These are phyloP conservation scores for Sphaerodactylus townsendi DNA, from an alignment of 2,113 vertebrate genomes.

Conservation along the genomic window DNA sequence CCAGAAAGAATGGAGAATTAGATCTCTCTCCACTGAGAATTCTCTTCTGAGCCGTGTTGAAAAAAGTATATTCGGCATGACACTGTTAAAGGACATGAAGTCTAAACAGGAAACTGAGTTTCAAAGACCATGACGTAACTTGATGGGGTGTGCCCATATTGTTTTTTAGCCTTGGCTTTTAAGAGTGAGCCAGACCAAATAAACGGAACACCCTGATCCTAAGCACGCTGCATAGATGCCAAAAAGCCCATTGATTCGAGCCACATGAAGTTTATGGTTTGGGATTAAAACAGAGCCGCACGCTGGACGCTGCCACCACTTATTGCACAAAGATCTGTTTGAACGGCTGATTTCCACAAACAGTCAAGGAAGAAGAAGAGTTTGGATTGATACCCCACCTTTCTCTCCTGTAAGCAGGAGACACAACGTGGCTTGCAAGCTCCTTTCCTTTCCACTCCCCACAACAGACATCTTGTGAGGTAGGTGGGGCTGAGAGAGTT, in stretches of 20 bases:
- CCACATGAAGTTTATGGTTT: neutral
- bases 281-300: neutral
- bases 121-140: neutral
- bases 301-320: too few relatives aligned
- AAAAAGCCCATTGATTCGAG: neutral
- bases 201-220: neutral
- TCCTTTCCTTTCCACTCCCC: too few relatives aligned
- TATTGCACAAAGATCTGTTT: too few relatives aligned
- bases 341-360: too few relatives aligned
- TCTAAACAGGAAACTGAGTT: slow-evolving; percentile 13
- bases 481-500: too few relatives aligned
- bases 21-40: neutral
- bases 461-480: too few relatives aligned
- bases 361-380: too few relatives aligned
- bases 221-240: neutral
- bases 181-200: slow-evolving; percentile 5
- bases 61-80: neutral
- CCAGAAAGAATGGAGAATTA: neutral
- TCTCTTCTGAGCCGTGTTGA: neutral
- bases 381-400: too few relatives aligned
- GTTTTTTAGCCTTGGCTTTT: neutral
- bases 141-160: slow-evolving; percentile 4
- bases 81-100: slow-evolving; percentile 7
- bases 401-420: too few relatives aligned
- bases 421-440: too few relatives aligned